A percentile compares a stretch with the other conserved stretches of the same genome.
phyloP scores from a whole-genome alignment of 2,797 vertebrate genomes.

The Neosalanx taihuensis region DNA sequence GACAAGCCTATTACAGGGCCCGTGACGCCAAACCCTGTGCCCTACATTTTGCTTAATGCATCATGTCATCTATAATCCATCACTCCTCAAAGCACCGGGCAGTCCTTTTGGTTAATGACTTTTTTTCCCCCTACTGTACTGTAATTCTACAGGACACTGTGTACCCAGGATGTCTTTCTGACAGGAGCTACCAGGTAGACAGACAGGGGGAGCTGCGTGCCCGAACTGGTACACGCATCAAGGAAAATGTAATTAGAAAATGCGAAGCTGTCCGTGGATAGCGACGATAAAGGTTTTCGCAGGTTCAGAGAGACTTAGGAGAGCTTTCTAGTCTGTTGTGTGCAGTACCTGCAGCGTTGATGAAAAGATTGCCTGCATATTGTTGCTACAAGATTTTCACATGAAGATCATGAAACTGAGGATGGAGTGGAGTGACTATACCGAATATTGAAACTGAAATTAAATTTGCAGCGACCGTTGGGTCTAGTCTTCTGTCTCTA shows the following conservation, averaged over 20 bases:
- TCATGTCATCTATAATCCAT: constrained; percentile 42
- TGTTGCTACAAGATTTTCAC: not conserved
- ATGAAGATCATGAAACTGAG: not conserved
- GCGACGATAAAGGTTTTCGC: not conserved
- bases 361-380: not conserved
- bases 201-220: not conserved
- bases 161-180: not conserved
- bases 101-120: constrained; percentile 15
- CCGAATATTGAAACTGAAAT: constrained; percentile 9
- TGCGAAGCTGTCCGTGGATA: constrained; percentile 1
- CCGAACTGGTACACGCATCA: not conserved
- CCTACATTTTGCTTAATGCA: constrained; percentile 31
- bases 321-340: constrained; percentile 7
- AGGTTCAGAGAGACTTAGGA: not conserved
- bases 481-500: constrained; percentile 9
- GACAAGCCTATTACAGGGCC: not conserved
- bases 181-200: not conserved
- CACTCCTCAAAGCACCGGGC: constrained; percentile 25
- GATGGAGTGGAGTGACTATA: constrained; percentile 11
- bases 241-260: constrained; percentile 7
- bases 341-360: not conserved
- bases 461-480: constrained; percentile 15
- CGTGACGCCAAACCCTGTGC: not conserved
- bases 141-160: not conserved
- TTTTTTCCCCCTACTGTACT: not conserved